These are phyloP conservation scores for Nudaria mundana DNA, from an alignment of 2,888 invertebrate species.

Conservation along the genomic window DNA sequence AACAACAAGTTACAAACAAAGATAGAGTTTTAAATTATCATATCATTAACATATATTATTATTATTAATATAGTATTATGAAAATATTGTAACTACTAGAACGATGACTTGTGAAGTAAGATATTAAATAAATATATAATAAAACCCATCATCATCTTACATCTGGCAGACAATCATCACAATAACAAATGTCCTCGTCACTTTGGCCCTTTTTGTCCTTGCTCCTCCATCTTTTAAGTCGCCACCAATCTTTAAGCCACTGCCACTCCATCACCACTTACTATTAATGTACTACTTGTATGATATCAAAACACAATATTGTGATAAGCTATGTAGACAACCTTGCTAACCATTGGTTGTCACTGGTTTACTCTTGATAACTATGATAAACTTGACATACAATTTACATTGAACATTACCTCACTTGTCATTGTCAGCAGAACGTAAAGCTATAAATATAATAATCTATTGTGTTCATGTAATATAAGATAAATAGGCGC, in stretches of 20 bases:
- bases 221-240: conserved; percentile 85
- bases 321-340: conserved; percentile 49
- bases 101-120: no score
- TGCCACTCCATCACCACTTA: conserved; percentile 86
- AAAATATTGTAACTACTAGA: no score
- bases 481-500: conserved; percentile 22
- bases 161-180: conserved; percentile 87
- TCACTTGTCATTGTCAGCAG: conserved; percentile 69
- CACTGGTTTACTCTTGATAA: conserved; percentile 57
- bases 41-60: conserved; percentile 9
- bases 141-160: conserved; percentile 50
- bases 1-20: conserved; percentile 16
- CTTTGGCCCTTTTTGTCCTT: conserved; percentile 73
- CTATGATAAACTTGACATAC: conserved; percentile 72
- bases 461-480: conserved; percentile 35
- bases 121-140: no score
- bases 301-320: conserved; percentile 46
- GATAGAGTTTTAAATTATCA: conserved; percentile 17
- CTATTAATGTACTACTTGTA: conserved; percentile 42
- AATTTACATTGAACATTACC: conserved; percentile 68
- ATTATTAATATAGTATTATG: conserved; percentile 20
- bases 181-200: conserved; percentile 87
- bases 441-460: conserved; percentile 55
- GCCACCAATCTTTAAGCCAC: conserved; percentile 91
- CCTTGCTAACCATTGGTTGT: conserved; percentile 63